Evolutionary conservation across 2,888 invertebrate genomes (phyloP), one percentile per base, ranked within the genome.

Genomic region (Machimus atricapillus): DNA sequence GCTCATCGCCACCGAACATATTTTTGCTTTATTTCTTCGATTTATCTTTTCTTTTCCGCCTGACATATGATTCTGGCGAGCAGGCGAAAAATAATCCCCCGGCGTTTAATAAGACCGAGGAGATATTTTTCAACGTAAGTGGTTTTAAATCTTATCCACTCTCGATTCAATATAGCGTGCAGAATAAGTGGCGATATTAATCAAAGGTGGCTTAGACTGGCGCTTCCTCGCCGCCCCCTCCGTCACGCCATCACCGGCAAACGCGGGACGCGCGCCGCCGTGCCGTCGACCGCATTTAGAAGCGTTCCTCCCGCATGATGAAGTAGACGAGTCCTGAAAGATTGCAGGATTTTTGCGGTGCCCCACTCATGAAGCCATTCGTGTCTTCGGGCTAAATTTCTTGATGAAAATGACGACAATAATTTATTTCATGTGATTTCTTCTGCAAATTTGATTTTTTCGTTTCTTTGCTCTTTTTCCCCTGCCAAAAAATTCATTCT

Each of bases 101-200:
- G 66, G 52, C 37, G 37, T 82, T 82, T 66, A 82, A 82, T 82
- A 82, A 82, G 66, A 58, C 58, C 82, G 37, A 34, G 34, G 82
- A 66, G 82, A 82, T 82, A 58, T 82, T 82, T 82, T 82, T 82
- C 82, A 82, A 58, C 37, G 82, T 82, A 82, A 82, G 82, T 82
- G 82, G 52, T 82, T 82, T 82, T 82, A 82, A 82, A 82, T 82
- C 82, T 82, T 82, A 56, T 82, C 82, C 58, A 82, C 37, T 82
- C 52, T 23, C 37, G 37, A 82, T 82, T 82, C 82, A 82, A 82
- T 82, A 82, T 82, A 82, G 58, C 52, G 79, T 82, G 56, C 34
- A 58, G 58, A 66, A 82, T 82, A 82, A 82, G 82, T 52, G 58
- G 40, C 56, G 66, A 37, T 56, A 82, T 82, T 82, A 58, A 82